phyloP scores from a whole-genome alignment of 2,797 vertebrate species.

The Synaphobranchus kaupii region DNA sequence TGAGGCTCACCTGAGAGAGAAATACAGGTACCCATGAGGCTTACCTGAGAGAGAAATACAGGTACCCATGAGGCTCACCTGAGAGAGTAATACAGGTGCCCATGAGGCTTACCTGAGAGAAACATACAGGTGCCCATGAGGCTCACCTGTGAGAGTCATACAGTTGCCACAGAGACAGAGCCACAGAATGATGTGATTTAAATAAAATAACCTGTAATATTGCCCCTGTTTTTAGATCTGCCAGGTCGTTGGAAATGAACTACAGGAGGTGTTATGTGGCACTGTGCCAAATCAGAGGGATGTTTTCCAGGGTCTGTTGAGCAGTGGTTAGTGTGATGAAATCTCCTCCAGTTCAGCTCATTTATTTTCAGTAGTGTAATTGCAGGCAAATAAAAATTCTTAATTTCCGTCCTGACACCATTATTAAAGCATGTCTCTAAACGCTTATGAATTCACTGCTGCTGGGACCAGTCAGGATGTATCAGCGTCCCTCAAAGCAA shows the following conservation, averaged over 20 bases:
- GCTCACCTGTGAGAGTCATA: too few species aligned
- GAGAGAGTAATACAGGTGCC: too few species aligned
- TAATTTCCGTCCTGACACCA: slow-evolving; percentile 34
- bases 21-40: too few species aligned
- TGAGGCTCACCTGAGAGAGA: too few species aligned
- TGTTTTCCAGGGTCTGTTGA: neutral
- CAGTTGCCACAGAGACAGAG: too few species aligned
- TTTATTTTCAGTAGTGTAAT: slow-evolving; percentile 13
- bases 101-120: too few species aligned
- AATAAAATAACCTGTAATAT: neutral
- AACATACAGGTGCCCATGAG: too few species aligned
- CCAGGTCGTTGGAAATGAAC: neutral
- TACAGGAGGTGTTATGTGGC: neutral
- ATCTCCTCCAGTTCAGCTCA: neutral
- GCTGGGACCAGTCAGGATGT: slow-evolving; percentile 71
- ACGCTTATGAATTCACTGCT: slow-evolving; percentile 45
- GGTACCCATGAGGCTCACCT: too few species aligned
- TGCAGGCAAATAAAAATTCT: neutral
- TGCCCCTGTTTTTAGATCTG: neutral
- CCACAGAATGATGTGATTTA: neutral
- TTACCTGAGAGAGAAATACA: too few species aligned
- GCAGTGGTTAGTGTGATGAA: neutral
- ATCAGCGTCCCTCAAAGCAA: slow-evolving; percentile 56
- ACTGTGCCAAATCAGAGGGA: neutral
- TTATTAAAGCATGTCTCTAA: slow-evolving; percentile 53